These are phyloP conservation scores for Papilio elwesi DNA, from an alignment of 2,888 invertebrate species.

Conservation along the genomic window DNA sequence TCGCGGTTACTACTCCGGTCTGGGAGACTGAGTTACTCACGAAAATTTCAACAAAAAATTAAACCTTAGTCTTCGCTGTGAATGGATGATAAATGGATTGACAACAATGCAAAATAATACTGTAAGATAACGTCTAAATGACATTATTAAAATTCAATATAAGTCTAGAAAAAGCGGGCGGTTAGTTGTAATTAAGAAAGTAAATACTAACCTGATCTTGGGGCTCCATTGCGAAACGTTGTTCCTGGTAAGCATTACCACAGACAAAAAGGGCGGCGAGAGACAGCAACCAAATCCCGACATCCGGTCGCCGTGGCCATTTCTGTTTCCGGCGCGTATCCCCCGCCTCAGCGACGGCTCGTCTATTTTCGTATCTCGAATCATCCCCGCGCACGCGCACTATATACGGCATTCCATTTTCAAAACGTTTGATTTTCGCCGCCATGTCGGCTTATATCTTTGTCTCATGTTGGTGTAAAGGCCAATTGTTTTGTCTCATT, in stretches of 20 bases:
- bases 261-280: constrained; percentile 61
- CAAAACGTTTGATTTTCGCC: constrained; percentile 62
- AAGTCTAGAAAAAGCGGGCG: too few species aligned
- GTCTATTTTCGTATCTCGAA: constrained; percentile 69
- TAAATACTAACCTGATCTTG: constrained; percentile 70
- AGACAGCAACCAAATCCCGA: constrained; percentile 64
- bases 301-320: constrained; percentile 58
- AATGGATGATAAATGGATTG: too few species aligned
- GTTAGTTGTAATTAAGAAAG: too few species aligned
- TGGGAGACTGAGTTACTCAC: too few species aligned
- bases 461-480: constrained; percentile 68
- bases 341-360: constrained; percentile 45
- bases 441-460: constrained; percentile 68
- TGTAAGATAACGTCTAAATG: too few species aligned
- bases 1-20: too few species aligned
- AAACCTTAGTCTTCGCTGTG: too few species aligned
- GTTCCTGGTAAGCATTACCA: constrained; percentile 84
- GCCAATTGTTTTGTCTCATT: constrained; percentile 45
- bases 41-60: too few species aligned
- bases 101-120: too few species aligned
- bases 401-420: constrained; percentile 63
- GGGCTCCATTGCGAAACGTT: constrained; percentile 89
- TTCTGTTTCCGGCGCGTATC: constrained; percentile 62
- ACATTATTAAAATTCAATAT: too few species aligned
- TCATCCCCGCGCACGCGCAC: constrained; percentile 65